Conservation (phyloP, 2,797 vertebrate genomes). For the Mormyrus proboscirostris region DNA sequence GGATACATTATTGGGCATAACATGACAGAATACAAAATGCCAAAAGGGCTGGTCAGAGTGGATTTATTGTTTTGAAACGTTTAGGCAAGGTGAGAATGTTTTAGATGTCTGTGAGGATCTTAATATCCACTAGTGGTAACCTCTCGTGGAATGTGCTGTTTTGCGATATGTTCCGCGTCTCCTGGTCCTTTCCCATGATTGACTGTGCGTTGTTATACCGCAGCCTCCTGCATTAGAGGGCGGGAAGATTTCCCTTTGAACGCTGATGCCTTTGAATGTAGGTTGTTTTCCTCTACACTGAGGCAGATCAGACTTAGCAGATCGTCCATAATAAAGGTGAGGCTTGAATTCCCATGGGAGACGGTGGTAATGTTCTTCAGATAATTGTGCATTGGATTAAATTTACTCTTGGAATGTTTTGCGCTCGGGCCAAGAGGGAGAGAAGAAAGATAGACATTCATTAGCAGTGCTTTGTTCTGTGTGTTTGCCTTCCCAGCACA, state of each 20-base stretch:
- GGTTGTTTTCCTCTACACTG: background rate
- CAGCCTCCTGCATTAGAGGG: background rate
- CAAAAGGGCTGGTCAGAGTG: background rate
- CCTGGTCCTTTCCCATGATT: background rate
- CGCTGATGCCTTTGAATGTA: background rate
- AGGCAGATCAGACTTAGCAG: constrained; percentile 10
- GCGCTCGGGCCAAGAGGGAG: background rate
- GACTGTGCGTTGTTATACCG: background rate
- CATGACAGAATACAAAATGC: background rate
- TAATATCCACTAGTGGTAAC: background rate
- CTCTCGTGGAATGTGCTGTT: background rate
- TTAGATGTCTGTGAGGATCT: background rate
- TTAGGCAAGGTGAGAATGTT: background rate
- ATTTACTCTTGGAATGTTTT: background rate
- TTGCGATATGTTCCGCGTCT: background rate
- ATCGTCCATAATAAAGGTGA: background rate
- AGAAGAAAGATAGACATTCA: background rate
- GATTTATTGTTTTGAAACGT: background rate
- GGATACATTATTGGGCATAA: background rate
- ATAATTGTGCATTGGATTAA: background rate
- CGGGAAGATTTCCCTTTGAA: constrained; percentile 1
- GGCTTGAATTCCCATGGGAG: background rate
- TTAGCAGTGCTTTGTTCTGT: background rate
- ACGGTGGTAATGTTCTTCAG: background rate
- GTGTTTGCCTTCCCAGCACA: background rate